A percentile compares a stretch with the other conserved stretches of the same genome.
These are phyloP conservation scores for Coccyzus lansbergi DNA, from an alignment of 2,797 vertebrate genomes.

Conservation along the genomic window DNA sequence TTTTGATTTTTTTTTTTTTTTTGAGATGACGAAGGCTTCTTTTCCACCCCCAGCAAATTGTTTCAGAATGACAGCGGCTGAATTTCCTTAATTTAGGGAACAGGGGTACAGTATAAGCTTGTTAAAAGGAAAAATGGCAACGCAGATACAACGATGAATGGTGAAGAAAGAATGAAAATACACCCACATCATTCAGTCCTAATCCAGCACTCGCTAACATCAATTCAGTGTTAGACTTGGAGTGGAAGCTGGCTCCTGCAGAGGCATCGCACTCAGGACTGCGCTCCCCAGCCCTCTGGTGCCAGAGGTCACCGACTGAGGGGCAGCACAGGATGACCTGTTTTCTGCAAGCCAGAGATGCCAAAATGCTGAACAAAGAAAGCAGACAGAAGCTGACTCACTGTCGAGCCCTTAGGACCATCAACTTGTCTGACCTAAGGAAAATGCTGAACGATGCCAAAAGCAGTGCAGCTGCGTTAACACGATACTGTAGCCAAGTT, in stretches of 20 bases:
- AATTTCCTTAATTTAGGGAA: not conserved
- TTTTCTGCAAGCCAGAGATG: not conserved
- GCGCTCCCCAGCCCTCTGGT: not conserved
- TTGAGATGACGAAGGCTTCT: not conserved
- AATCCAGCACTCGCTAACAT: not conserved
- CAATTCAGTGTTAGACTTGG: not conserved
- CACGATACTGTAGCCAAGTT: not conserved
- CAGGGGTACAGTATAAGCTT: not conserved
- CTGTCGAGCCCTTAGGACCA: not conserved
- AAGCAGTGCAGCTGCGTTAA: not conserved
- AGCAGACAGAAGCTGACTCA: rapidly evolving
- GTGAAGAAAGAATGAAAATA: not conserved
- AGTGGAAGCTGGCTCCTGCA: not conserved
- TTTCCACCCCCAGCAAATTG: not conserved
- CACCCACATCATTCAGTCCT: not conserved
- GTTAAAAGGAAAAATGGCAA: not conserved
- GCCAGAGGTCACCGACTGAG: not conserved
- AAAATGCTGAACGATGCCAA: not conserved
- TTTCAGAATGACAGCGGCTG: not conserved
- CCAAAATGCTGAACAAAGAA: rapidly evolving
- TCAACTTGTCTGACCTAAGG: not conserved
- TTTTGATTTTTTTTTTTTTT: not conserved
- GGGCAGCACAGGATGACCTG: not conserved
- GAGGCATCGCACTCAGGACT: not conserved
- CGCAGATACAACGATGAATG: not conserved